These are phyloP conservation scores for Yponomeuta sedellus DNA, from an alignment of 2,888 invertebrate species.

Conservation along the genomic window DNA sequence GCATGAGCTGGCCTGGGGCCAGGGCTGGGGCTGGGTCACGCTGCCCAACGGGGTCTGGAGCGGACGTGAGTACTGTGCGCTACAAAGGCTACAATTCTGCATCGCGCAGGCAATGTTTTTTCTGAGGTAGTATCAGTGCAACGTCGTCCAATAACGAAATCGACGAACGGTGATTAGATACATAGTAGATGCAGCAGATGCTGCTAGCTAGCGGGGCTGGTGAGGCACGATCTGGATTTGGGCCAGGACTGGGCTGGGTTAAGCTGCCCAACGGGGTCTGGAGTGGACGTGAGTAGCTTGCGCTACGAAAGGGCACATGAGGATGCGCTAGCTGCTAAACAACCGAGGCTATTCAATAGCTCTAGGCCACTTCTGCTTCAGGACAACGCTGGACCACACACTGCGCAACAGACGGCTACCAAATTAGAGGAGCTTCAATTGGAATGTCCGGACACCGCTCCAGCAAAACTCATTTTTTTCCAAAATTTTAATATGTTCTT, in stretches of 20 bases:
- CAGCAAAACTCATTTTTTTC: too few relatives aligned
- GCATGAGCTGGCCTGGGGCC: constrained; percentile 81
- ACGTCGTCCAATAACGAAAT: background rate
- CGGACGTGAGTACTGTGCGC: constrained; percentile 65
- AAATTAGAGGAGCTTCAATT: too few relatives aligned
- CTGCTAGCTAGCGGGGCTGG: background rate
- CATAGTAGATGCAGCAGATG: background rate
- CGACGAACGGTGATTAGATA: too few relatives aligned
- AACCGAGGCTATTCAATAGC: constrained; percentile 21
- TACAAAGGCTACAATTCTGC: background rate
- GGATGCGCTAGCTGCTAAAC: constrained; percentile 15
- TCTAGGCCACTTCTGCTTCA: constrained; percentile 24
- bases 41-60: constrained; percentile 81
- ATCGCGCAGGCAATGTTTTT: background rate
- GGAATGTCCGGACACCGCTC: too few relatives aligned
- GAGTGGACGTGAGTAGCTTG: too few relatives aligned
- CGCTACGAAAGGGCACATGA: too few relatives aligned
- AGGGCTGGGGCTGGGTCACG: constrained; percentile 86
- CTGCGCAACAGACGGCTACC: constrained; percentile 21
- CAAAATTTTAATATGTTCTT: too few relatives aligned
- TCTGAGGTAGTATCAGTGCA: too few relatives aligned
- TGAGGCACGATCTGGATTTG: background rate
- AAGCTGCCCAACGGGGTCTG: too few relatives aligned
- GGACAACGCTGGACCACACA: constrained; percentile 24
- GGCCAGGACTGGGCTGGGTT: background rate